Evolutionary conservation across 2,888 invertebrate genomes (phyloP), one percentile per base, ranked within the genome.

Genomic region (Bruchidius siliquastri): DNA sequence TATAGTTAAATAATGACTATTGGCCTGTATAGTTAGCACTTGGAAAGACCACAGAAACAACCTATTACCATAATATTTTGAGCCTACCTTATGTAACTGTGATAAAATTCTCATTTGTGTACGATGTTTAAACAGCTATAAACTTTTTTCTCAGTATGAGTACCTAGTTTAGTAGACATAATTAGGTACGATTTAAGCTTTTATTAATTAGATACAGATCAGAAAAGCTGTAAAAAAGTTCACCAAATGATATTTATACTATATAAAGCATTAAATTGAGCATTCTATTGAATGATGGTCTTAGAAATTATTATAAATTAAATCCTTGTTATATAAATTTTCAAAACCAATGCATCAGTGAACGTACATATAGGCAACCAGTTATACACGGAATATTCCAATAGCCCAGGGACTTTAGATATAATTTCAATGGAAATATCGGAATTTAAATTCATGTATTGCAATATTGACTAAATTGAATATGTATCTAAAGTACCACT

Each of bases 1-100:
- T 74, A 69, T 69, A 71, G 68, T 74, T 69, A 32, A 32, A 70
- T 69, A 70, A 72, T 69, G 72, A 2, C 26, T 8, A 8, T 26
- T 8, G 8, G 26, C 2, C 26, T 26, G 26, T 26, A 26, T 26
- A n/a, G 26, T 8, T 26, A 49, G 13, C 1, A 49, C 6, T 13
- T 49, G 49, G 10, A 49, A 49, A 13, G 18, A 49, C 49, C 8
- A 49, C 13, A 13, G 3, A 13, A 49, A 49, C 49, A 49, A 18
- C 1, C 13, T 1, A 49, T 49, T 49, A 26, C 26, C 26, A 26
- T 1, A 49, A 18, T 4, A 49, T 49, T 49, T 49, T 49, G 49
- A 26, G 26, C 2, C 8, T 4, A 26, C 13, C 49, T 49, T 49
- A 49, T 49, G 13, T 49, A 49, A 49, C 18, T 1, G 1, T 18